phyloP scores from a whole-genome alignment of 53 echinoderm and acorn worm genomes.

The Luidia sarsii region DNA sequence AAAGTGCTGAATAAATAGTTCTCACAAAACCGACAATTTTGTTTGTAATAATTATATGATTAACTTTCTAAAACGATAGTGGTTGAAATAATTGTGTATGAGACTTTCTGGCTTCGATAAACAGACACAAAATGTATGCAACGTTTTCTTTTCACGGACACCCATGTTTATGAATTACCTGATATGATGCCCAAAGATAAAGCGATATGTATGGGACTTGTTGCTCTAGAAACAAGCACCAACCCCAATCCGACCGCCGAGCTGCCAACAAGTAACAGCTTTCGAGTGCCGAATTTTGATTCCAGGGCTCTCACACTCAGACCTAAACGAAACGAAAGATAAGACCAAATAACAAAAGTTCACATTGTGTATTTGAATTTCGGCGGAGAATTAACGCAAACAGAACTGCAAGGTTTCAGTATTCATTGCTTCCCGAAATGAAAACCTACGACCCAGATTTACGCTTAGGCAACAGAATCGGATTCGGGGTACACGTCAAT shows the following conservation, averaged over 20 bases:
- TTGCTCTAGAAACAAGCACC: background rate
- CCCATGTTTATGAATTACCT: background rate
- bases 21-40: background rate
- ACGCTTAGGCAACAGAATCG: no score
- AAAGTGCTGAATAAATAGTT: background rate
- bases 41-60: background rate
- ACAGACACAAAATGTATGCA: background rate
- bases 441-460: no score
- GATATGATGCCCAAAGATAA: background rate
- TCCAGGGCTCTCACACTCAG: background rate
- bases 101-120: background rate
- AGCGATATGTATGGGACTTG: slow-evolving; percentile 1
- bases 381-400: no score
- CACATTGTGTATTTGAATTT: no score
- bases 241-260: background rate
- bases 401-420: no score
- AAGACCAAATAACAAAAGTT: no score
- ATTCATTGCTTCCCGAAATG: no score
- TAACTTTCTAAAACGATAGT: background rate
- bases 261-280: background rate
- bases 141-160: background rate
- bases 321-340: background rate
- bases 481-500: no score
- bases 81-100: background rate
- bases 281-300: background rate